Evolutionary conservation across 92 coral and sea anemone genomes (phyloP), one percentile per base, ranked within the genome.

Genomic region (Parazoanthus darwini): DNA sequence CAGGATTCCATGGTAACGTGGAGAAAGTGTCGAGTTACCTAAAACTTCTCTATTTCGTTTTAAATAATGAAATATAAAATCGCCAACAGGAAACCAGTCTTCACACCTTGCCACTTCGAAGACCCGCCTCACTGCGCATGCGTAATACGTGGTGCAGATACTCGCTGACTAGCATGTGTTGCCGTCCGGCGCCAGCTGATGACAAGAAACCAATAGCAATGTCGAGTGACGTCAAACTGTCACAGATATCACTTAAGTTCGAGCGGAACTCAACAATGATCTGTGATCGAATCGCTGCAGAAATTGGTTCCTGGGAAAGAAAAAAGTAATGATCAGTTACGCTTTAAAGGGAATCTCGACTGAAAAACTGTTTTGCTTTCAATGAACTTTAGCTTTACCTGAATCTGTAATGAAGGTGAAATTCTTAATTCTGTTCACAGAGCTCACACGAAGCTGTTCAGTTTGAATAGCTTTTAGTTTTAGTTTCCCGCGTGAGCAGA

Each of bases 161-260:
- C 36, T 95, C 86, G 70, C 86, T 86, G 35, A 95, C 78, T 42
- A 91, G 88, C 96, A 89, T 92, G 20, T 90, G 90, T 8, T 93
- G 89, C 8, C 54, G 77, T 56, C 98, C 98, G 33, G 33, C 33
- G 3, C 98, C 95, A 66, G 96, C 91, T 38, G 98, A 92, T 1
- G 94, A 91, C 66, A 95, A 83, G 75, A 95, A 95, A 58, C 98
- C 94, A 78, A 95, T 92, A 73, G 98, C 98, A 65, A 95, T 90
- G 46, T 95, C 96, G 20, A 95, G 89, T 35, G 98, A 93, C 3
- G 86, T 87, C 36, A 93, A 75, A 88, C 89, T 94, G 83, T 93
- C 98, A 92, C 98, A 95, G 58, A 95, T 86, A 77, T 92, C 96
- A 22, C 91, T 89, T 22, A 95, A 92, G 48, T 68, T 82, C 25